These are phyloP conservation scores for Pteronotus mesoamericanus DNA, from an alignment of 2,797 vertebrate genomes.

Conservation along the genomic window DNA sequence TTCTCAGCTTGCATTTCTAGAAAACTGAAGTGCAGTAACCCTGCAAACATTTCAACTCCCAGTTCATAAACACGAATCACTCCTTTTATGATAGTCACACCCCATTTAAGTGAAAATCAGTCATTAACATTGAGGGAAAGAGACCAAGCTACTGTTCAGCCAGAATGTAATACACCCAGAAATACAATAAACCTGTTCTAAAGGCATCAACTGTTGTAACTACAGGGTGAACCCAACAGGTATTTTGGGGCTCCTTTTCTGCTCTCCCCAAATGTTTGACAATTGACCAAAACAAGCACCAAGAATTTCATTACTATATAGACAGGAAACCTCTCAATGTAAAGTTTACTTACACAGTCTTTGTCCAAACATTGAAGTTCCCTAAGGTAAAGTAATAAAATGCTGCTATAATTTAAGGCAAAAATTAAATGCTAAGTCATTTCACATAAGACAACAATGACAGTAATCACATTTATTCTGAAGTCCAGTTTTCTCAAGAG, in stretches of 20 bases:
- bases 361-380: conserved; percentile 28
- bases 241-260: not conserved
- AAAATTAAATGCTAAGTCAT: conserved; percentile 39
- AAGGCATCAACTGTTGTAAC: not conserved
- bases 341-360: conserved; percentile 10
- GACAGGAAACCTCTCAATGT: not conserved
- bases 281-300: conserved; percentile 29
- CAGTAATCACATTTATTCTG: not conserved
- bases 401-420: not conserved
- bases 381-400: conserved; percentile 37
- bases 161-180: not conserved
- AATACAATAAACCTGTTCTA: not conserved
- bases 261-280: not conserved
- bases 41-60: not conserved
- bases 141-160: not conserved
- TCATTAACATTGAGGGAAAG: not conserved
- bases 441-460: conserved; percentile 12
- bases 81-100: not conserved
- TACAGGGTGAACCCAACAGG: not conserved
- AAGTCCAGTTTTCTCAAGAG: conserved; percentile 10
- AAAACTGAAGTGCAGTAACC: not conserved
- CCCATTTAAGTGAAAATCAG: not conserved
- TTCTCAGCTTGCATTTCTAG: conserved; percentile 26
- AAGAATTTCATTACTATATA: conserved; percentile 10
- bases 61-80: not conserved